Evolutionary conservation across 2,888 invertebrate genomes (phyloP).

Genomic region (Rotaria socialis): DNA sequence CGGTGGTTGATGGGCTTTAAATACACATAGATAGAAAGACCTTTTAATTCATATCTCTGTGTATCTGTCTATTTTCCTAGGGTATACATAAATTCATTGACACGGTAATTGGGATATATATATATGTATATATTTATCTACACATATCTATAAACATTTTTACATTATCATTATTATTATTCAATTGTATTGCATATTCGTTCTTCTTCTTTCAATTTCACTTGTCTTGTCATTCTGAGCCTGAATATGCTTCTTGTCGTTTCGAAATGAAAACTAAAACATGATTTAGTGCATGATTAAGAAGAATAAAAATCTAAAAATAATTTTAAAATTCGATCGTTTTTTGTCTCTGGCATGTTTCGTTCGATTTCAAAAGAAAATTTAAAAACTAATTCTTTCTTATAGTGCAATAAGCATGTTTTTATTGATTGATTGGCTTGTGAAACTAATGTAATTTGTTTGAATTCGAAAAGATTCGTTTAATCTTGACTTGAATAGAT

Average conservation of each 20-base stretch:
- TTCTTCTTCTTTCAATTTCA: neutral
- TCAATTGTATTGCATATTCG: too few relatives aligned
- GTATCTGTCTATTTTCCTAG: neutral
- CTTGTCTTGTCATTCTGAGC: neutral
- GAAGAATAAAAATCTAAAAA: neutral
- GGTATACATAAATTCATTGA: conserved; percentile 28
- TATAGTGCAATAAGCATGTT: neutral
- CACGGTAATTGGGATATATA: neutral
- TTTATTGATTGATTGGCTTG: neutral
- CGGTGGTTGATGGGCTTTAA: too few relatives aligned
- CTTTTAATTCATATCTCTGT: neutral
- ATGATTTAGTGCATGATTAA: neutral
- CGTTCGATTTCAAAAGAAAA: neutral
- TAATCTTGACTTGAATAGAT: too few relatives aligned
- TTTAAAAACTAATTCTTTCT: neutral
- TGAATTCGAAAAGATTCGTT: too few relatives aligned
- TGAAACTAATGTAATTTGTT: neutral
- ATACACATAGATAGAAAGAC: too few relatives aligned
- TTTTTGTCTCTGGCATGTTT: neutral
- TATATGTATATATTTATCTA: too few relatives aligned
- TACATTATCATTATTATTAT: too few relatives aligned
- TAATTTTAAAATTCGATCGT: neutral
- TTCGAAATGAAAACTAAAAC: neutral
- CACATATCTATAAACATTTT: too few relatives aligned
- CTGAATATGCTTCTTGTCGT: neutral